Evolutionary conservation across 2,113 vertebrate species (phyloP).

Genomic region (Tamias sibiricus): DNA sequence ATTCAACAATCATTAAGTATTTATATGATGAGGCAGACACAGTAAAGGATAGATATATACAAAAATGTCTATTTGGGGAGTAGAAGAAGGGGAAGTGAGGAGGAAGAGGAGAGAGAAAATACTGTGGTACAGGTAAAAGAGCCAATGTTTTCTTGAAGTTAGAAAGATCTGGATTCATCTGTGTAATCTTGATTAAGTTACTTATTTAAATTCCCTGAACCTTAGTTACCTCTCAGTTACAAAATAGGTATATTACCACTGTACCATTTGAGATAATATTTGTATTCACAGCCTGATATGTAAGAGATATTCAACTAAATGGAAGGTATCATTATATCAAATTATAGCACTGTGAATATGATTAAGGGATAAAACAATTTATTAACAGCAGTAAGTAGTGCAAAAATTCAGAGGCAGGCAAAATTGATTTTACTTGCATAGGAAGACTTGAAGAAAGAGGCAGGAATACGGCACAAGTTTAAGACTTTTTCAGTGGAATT

Average conservation of each 20-base stretch:
- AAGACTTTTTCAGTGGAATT: slow-evolving; percentile 30
- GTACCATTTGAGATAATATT: slow-evolving; percentile 30
- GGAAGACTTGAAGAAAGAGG: background rate
- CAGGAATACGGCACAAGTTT: background rate
- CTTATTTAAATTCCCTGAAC: slow-evolving; percentile 40
- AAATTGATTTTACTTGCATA: slow-evolving; percentile 30
- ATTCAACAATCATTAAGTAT: slow-evolving; percentile 43
- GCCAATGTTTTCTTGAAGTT: background rate
- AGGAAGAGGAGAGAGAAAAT: background rate
- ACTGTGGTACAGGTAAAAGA: background rate
- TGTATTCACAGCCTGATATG: slow-evolving; percentile 9
- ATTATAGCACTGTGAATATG: background rate
- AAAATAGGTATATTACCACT: slow-evolving; percentile 1
- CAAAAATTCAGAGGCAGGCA: slow-evolving; percentile 19
- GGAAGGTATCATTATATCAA: background rate
- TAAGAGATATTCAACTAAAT: slow-evolving; percentile 34
- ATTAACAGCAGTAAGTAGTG: slow-evolving; percentile 4
- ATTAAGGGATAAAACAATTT: slow-evolving; percentile 39
- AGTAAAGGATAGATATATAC: background rate
- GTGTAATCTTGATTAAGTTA: background rate
- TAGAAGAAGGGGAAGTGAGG: background rate
- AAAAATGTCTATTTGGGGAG: slow-evolving; percentile 28
- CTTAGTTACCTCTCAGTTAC: slow-evolving; percentile 24
- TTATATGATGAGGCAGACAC: slow-evolving; percentile 27
- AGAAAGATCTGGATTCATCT: slow-evolving; percentile 12